Base-by-base conservation (phyloP, 1,140 invertebrate species). In the Campoletis sonorensis region DNA sequence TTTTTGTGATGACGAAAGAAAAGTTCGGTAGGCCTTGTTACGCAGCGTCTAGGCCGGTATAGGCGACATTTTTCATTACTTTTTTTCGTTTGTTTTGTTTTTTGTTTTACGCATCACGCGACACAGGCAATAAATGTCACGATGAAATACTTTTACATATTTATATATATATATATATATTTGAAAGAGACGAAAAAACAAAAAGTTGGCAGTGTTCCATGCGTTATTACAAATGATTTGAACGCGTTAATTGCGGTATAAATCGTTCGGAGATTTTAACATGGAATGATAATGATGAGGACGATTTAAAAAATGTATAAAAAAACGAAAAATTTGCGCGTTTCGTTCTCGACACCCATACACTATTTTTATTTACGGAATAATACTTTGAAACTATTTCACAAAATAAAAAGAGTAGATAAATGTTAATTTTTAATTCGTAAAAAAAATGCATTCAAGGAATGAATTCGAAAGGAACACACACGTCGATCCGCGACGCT, bases 1-100 rank as follows among this genome's bases (percentile, higher is more conserved):
- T n/a, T n/a, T n/a, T n/a, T n/a, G n/a, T n/a, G n/a, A n/a, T n/a
- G 16, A 4, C 51, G 87, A 90, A 90, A 87, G 10, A 88, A 90
- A 89, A 91, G 89, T 88, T 79, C 54, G 64, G 23, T 87, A 88
- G 87, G 87, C 86, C 86, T 51, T 61, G 82, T 13, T 27, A 18
- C 26, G 16, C 51, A 23, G 18, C 5, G 64, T 61, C 4, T 79
- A 67, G 76, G 76, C 76, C 76, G 23, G 51, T 54, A 21, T 15
- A 54, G 51, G n/a, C 15, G 15, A 4, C 15, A 54, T 3, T 15
- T 54, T n/a, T n/a, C n/a, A n/a, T n/a, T n/a, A n/a, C n/a, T 54
- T 54, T 54, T 15, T 7, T 18, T 54, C 15, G 4, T 16, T 54
- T n/a, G n/a, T n/a, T n/a, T n/a, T n/a, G n/a, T n/a, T n/a, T n/a